A percentile compares a stretch with the other conserved stretches of the same genome.
These are phyloP conservation scores for Eumerus sabulonum DNA, from an alignment of 2,888 invertebrate genomes.

Conservation along the genomic window DNA sequence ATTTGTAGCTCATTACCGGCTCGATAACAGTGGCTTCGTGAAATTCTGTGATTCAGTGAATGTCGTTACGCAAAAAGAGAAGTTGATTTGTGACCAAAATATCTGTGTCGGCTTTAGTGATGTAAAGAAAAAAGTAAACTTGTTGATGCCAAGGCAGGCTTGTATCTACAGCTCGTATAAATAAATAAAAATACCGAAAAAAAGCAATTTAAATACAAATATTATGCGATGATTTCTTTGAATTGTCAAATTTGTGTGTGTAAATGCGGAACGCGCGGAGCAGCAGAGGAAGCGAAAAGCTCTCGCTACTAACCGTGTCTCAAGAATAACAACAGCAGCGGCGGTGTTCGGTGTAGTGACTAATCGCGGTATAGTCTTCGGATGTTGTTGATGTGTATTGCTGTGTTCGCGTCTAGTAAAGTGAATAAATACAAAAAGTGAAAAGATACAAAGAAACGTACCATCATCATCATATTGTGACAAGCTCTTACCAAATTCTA, in stretches of 20 bases:
- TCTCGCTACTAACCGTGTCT: conserved; percentile 27
- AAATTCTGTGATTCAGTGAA: conserved; percentile 56
- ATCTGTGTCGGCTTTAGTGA: conserved; percentile 28
- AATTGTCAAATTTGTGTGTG: conserved; percentile 8
- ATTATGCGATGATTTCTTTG: conserved; percentile 23
- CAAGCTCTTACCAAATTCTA: not conserved
- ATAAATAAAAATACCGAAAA: not conserved
- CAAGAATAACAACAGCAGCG: conserved; percentile 7
- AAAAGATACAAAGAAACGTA: conserved; percentile 11
- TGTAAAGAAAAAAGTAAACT: conserved; percentile 25
- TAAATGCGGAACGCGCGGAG: not conserved
- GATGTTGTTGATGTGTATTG: not conserved
- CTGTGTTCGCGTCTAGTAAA: conserved; percentile 18
- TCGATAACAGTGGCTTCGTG: conserved; percentile 46
- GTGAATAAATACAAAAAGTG: conserved; percentile 12
- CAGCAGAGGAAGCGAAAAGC: conserved; percentile 25
- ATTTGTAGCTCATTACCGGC: conserved; percentile 44
- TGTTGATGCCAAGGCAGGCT: not conserved
- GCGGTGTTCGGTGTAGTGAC: conserved; percentile 35
- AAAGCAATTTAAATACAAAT: conserved; percentile 29
- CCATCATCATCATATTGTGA: not conserved
- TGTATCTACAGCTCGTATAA: too few species aligned
- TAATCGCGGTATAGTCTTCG: conserved; percentile 23
- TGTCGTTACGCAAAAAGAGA: conserved; percentile 9
- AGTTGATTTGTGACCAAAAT: conserved; percentile 16